Evolutionary conservation across 2,888 invertebrate genomes (phyloP).

Genomic region (Empis stercorea): DNA sequence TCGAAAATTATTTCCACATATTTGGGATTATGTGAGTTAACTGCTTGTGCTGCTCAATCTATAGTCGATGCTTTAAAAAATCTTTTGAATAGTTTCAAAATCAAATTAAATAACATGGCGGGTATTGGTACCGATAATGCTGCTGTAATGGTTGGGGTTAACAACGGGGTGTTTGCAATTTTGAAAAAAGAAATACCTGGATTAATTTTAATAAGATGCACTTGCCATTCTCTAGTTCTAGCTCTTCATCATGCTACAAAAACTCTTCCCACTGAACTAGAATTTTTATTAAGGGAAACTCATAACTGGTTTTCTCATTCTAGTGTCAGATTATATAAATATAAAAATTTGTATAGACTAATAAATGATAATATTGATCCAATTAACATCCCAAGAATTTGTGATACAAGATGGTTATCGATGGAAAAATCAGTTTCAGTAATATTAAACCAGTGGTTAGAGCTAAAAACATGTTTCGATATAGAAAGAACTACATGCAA

Average conservation of each 20-base stretch:
- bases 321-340: conserved; percentile 7
- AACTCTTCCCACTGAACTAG: background rate
- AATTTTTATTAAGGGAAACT: conserved; percentile 14
- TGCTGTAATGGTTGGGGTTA: conserved; percentile 3
- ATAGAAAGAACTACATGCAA: background rate
- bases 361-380: conserved; percentile 19
- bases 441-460: background rate
- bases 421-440: conserved; percentile 8
- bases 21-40: background rate
- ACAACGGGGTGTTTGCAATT: background rate
- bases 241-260: background rate
- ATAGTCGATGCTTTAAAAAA: background rate
- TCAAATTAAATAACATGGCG: background rate
- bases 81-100: background rate
- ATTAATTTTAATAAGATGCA: background rate
- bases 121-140: conserved; percentile 6
- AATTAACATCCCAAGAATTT: conserved; percentile 14
- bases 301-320: conserved; percentile 1
- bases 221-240: conserved; percentile 2
- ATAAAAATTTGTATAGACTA: conserved; percentile 13
- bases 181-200: background rate
- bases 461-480: background rate
- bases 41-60: background rate
- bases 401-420: conserved; percentile 18
- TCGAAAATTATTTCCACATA: background rate